phyloP scores from a whole-genome alignment of 1,140 invertebrate species.

The Micrasema minimum region DNA sequence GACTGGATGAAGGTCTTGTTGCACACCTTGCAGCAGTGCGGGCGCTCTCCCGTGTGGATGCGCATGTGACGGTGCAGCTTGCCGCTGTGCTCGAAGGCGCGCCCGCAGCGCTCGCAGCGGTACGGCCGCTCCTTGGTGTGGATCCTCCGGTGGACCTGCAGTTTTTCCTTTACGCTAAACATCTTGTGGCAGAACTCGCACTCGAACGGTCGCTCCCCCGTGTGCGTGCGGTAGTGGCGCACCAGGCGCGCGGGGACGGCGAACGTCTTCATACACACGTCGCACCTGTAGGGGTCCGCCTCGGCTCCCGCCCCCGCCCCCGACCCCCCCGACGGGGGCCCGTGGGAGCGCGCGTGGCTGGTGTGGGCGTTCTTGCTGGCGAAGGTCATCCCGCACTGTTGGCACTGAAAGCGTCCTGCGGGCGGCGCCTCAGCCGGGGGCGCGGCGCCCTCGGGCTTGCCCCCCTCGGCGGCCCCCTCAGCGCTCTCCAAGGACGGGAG shows the following conservation, averaged over 20 bases:
- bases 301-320: constrained; percentile 56
- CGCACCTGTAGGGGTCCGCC: constrained; percentile 85
- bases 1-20: constrained; percentile 91
- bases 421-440: constrained; percentile 60
- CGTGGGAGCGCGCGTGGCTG: constrained; percentile 70
- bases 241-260: constrained; percentile 90
- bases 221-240: constrained; percentile 91
- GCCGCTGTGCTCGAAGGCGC: constrained; percentile 93
- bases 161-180: constrained; percentile 92
- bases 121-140: constrained; percentile 90
- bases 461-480: constrained; percentile 48
- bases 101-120: constrained; percentile 89
- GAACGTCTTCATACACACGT: constrained; percentile 92
- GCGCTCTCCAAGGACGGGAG: constrained; percentile 45
- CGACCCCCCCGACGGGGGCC: constrained; percentile 57
- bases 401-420: constrained; percentile 64
- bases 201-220: constrained; percentile 85
- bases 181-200: constrained; percentile 94
- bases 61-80: constrained; percentile 93
- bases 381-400: constrained; percentile 70
- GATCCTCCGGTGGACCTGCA: constrained; percentile 90
- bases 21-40: constrained; percentile 93
- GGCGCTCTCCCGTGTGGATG: constrained; percentile 91
- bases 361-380: constrained; percentile 71
- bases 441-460: constrained; percentile 38